Percentiles rank a stretch among this genome's conserved stretches.
Conservation (phyloP, 2,797 vertebrate species). For the Ambastaia sidthimunki region DNA sequence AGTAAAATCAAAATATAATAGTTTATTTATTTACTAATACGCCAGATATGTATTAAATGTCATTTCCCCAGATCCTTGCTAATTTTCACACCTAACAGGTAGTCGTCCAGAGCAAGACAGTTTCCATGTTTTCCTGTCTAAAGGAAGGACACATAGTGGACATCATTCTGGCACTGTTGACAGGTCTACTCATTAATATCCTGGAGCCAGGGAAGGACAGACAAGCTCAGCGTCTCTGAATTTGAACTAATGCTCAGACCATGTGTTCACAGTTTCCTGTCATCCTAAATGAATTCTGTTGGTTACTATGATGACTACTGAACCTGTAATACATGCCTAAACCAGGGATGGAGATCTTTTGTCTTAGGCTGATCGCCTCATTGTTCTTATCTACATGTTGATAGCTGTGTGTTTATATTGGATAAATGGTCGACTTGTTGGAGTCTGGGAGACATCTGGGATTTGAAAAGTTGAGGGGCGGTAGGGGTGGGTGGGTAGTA, state of each 20-base stretch:
- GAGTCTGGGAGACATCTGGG: conserved; percentile 30
- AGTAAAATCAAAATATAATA: too few relatives aligned
- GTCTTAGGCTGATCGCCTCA: neutral
- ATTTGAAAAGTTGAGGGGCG: conserved; percentile 15
- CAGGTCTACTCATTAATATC: conserved; percentile 38
- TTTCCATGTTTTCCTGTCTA: neutral
- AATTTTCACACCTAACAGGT: neutral
- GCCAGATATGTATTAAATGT: neutral
- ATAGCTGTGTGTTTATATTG: conserved; percentile 17
- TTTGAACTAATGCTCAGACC: conserved; percentile 11
- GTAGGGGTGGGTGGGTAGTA: neutral
- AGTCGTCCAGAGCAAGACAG: neutral
- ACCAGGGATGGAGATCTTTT: neutral
- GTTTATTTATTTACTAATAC: too few relatives aligned
- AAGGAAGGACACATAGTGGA: neutral
- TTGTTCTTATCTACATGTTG: neutral
- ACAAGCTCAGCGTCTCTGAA: conserved; percentile 38
- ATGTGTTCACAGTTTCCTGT: conserved; percentile 38
- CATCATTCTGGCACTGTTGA: conserved; percentile 19
- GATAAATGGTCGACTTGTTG: conserved; percentile 9
- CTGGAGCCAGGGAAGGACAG: conserved; percentile 29
- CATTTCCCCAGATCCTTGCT: neutral
- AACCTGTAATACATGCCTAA: conserved; percentile 7
- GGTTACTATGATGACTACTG: neutral
- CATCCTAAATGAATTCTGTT: neutral